phyloP scores from a whole-genome alignment of 2,113 vertebrate species.

The Myrmecobius fasciatus region DNA sequence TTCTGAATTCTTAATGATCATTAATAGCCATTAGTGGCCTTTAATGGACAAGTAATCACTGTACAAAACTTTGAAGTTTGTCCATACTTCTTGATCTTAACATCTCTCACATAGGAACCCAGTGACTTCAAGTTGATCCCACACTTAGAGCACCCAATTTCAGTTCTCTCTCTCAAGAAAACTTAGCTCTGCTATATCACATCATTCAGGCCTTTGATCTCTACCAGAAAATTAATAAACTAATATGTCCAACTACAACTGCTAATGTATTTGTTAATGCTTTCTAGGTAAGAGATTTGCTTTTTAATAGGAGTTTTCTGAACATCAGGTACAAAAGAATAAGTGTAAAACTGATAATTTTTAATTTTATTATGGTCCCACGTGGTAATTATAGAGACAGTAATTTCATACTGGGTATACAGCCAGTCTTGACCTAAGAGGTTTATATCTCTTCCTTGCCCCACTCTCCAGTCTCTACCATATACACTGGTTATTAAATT shows the following conservation, averaged over 20 bases:
- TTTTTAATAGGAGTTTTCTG: background rate
- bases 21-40: background rate
- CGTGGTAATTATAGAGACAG: background rate
- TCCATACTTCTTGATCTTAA: background rate
- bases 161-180: background rate
- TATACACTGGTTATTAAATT: background rate
- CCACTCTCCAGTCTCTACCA: background rate
- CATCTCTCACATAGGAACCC: background rate
- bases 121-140: background rate
- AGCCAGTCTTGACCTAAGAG: background rate
- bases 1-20: background rate
- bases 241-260: background rate
- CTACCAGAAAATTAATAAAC: background rate
- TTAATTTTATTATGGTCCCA: background rate
- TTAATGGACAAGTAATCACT: background rate
- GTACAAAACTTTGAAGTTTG: background rate
- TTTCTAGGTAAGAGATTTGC: background rate
- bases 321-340: background rate
- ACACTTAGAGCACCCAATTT: background rate
- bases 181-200: too few species aligned
- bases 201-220: background rate
- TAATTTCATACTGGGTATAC: background rate
- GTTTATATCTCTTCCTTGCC: background rate
- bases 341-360: background rate
- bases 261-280: background rate